These are phyloP conservation scores for Hemithea aestivaria DNA, from an alignment of 2,888 invertebrate genomes.

Conservation along the genomic window DNA sequence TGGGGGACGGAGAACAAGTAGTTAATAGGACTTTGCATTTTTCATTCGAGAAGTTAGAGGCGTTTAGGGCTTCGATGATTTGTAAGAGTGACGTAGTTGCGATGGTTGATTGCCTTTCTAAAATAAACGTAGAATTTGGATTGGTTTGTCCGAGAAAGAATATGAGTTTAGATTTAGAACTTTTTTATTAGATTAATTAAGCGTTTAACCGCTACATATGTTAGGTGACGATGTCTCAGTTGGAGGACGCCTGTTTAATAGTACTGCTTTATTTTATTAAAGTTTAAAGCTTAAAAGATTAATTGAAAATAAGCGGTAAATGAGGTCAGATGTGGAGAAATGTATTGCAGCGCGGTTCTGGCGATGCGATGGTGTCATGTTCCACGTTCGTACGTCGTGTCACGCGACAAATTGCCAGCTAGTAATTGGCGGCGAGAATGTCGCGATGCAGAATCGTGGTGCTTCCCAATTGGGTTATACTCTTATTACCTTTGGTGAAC, in stretches of 20 bases:
- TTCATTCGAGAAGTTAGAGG: constrained; percentile 30
- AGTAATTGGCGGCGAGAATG: constrained; percentile 48
- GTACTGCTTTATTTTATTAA: constrained; percentile 4
- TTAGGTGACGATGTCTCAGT: no score
- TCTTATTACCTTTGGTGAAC: constrained; percentile 40
- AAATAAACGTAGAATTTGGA: no score
- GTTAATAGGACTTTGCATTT: constrained; percentile 34
- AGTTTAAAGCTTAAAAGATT: constrained; percentile 11
- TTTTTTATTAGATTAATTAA: no score
- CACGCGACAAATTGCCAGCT: constrained; percentile 51
- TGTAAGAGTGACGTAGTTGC: no score
- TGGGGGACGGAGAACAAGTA: constrained; percentile 29
- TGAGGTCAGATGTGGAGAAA: constrained; percentile 14
- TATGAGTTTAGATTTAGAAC: no score
- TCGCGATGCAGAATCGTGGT: constrained; percentile 37
- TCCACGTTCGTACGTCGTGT: constrained; percentile 35
- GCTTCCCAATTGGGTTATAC: constrained; percentile 37
- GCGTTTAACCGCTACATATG: no score
- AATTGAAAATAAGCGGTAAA: constrained; percentile 23
- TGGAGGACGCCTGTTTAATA: no score
- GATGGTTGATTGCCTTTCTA: no score
- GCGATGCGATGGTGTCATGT: constrained; percentile 34
- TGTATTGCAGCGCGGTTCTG: constrained; percentile 6
- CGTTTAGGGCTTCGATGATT: constrained; percentile 16
- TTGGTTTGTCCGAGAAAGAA: no score